phyloP scores from a whole-genome alignment of 2,113 vertebrate species.

The Vicugna pacos region DNA sequence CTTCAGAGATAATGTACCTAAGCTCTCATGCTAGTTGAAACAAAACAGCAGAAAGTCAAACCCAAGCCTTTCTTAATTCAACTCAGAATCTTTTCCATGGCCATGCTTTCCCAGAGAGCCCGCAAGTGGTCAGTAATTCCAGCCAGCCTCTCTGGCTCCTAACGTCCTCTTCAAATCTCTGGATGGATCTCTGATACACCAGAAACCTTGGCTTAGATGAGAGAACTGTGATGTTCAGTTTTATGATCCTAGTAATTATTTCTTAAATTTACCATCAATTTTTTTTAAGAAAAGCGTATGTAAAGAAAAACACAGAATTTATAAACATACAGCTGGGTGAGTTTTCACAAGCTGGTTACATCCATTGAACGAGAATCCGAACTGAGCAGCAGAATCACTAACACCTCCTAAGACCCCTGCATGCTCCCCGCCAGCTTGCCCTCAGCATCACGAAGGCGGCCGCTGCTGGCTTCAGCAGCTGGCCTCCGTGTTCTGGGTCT shows the following conservation, averaged over 20 bases:
- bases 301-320: not conserved
- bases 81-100: not conserved
- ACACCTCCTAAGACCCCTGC: not conserved
- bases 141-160: not conserved
- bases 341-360: not conserved
- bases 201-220: not conserved
- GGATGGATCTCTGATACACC: not conserved
- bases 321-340: accelerated
- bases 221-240: not conserved
- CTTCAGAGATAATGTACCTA: not conserved
- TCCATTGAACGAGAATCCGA: not conserved
- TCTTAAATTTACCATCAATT: not conserved
- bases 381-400: not conserved
- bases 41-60: not conserved
- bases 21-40: not conserved
- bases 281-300: not conserved
- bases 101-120: not conserved
- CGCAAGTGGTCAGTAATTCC: not conserved
- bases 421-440: not conserved
- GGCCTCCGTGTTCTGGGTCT: not conserved
- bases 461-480: not conserved
- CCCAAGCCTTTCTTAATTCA: not conserved
- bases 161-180: not conserved
- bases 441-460: not conserved
- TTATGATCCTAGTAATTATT: not conserved